Evolutionary conservation across 2,113 vertebrate genomes (phyloP), one percentile per base, ranked within the genome.

Genomic region (Hippopotamus amphibius): DNA sequence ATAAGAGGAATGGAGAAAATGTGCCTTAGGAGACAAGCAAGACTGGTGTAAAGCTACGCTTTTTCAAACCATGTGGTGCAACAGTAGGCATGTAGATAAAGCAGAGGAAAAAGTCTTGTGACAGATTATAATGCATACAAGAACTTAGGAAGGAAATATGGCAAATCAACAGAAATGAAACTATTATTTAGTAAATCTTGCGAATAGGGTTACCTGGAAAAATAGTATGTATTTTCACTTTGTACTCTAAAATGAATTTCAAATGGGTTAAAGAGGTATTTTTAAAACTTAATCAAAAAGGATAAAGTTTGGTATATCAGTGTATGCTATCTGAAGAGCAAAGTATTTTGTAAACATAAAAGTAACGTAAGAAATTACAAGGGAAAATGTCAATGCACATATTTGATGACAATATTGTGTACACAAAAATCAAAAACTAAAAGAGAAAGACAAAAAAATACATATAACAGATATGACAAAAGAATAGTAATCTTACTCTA

Each of bases 221-320:
- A 96, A 65, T 57, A 50, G 1, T 37, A 55, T 13, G 7, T 41
- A 59, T 84, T 96, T 95, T 88, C 37, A 93, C 48, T 68, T 85
- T 74, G 9, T 57, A 48, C 46, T 86, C 9, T 24, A 76, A 85
- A 84, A 53, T 90, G 59, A 76, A 83, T 97, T 96, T 90, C 43
- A 83, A 84, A 28, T 77, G 48, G 2, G 55, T 57, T 85, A 66
- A 95, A 93, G 6, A 90, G 37, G 72, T 28, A 48, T 82, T 93
- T 81, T 41, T 59, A 72, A 94, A 85, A 61, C 2, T 30, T 69
- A 89, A 81, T 59, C 41, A 88, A 63, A 76, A 46, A 94, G 5
- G 50, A 81, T 57, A 92, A 81, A 90, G 91, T 61, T 63, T 68
- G 11, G 43, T 82, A 17, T 86, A 80, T 76, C 88, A 53, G 68